Base-by-base conservation (phyloP, 2,888 invertebrate species). In the Schizotus pectinicornis region DNA sequence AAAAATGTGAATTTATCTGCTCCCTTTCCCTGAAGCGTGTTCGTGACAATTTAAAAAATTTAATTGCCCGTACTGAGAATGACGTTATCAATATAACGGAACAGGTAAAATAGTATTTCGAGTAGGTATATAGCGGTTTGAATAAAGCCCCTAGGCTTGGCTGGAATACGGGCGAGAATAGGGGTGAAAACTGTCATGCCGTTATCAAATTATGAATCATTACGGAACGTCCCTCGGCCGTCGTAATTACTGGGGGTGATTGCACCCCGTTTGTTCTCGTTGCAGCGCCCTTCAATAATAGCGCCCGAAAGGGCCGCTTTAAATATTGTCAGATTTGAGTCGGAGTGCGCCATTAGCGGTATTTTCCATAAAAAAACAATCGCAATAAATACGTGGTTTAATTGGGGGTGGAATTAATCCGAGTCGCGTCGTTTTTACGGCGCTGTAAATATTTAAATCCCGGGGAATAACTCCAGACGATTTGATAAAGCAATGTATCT, bases 151-250 rank as follows among this genome's bases (percentile, higher is more conserved):
- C 5, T 22, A 22, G 5, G 22, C 22, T n/a, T n/a, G n/a, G n/a
- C n/a, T n/a, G n/a, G n/a, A 54, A 54, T 46, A 54, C 41, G 37
- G 41, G 7, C 32, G 31, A 41, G 52, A 36, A 52, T 57, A 57
- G 22, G 22, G 22, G 22, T 22, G 22, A 57, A 57, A 51, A 38
- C 51, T 51, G 30, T 31, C 52, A 45, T 33, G 46, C 43, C 42
- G 43, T 57, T 57, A 57, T 57, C 57, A 53, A 57, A 57, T 57
- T 57, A 57, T 57, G 52, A 57, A 57, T 57, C 57, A 47, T 57
- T 57, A 57, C 22, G 36, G 9, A 8, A 41, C 41, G 39, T 50
- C 56, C 50, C 56, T 38, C 37, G 45, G 32, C 39, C 30, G 12
- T 31, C 31, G 39, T 49, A 49, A 49, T 49, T 49, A 38, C 39